A percentile compares a stretch with the other conserved stretches of the same genome.
These are phyloP conservation scores for Lophius americanus DNA, from an alignment of 2,797 vertebrate genomes.

Conservation along the genomic window DNA sequence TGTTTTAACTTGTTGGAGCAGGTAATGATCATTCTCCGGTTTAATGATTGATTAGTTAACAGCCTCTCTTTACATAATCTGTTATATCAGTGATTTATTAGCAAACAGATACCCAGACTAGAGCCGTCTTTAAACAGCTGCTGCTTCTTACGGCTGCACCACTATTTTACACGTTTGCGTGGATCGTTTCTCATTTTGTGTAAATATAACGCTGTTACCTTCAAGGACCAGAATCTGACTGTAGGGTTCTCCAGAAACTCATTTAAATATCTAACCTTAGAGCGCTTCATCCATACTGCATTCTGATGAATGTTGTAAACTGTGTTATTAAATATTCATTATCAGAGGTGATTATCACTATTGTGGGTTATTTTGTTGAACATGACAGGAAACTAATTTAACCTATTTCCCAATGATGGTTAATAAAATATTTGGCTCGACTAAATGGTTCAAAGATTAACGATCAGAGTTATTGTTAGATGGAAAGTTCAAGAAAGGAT, in stretches of 20 bases:
- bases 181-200: neutral
- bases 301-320: no score
- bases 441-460: no score
- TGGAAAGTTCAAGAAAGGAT: no score
- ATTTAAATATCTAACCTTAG: no score
- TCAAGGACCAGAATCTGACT: neutral
- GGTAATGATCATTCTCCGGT: neutral
- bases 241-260: no score
- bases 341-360: no score
- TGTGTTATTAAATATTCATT: no score
- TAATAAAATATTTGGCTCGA: no score
- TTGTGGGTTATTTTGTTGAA: no score
- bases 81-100: conserved; percentile 2
- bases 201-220: neutral
- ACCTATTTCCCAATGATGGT: no score
- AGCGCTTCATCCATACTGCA: neutral
- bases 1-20: conserved; percentile 1
- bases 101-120: neutral
- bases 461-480: no score
- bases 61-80: conserved; percentile 4
- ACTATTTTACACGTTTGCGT: neutral
- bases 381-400: no score
- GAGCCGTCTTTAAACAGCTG: conserved; percentile 3
- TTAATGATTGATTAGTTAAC: neutral
- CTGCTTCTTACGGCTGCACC: neutral